These are phyloP conservation scores for Stenopsyche tienmushanensis DNA, from an alignment of 1,140 invertebrate species.

Conservation along the genomic window DNA sequence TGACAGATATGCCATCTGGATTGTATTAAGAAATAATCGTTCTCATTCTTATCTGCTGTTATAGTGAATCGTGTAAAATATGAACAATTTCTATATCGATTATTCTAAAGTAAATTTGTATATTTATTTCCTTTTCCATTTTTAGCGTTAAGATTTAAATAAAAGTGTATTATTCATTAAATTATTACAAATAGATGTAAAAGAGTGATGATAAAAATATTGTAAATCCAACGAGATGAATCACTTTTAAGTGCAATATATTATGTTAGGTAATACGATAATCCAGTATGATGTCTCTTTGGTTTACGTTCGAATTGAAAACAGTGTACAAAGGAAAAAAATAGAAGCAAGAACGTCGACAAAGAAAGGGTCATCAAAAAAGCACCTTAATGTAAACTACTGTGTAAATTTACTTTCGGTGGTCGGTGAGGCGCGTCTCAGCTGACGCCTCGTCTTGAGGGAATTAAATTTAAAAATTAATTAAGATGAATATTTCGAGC, in stretches of 20 bases:
- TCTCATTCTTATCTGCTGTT: too few species aligned
- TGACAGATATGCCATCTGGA: constrained; percentile 71
- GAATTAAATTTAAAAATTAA: neutral
- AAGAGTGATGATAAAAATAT: too few species aligned
- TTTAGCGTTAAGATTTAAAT: too few species aligned
- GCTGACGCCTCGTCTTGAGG: neutral
- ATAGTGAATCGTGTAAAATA: constrained; percentile 1
- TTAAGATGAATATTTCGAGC: neutral
- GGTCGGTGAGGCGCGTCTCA: neutral
- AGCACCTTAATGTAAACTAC: neutral
- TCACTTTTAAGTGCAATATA: constrained; percentile 9
- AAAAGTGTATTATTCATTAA: too few species aligned
- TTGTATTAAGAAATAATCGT: constrained; percentile 60
- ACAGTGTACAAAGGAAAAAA: too few species aligned
- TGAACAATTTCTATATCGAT: too few species aligned
- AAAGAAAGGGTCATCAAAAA: neutral
- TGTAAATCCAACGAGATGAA: neutral
- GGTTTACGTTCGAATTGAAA: too few species aligned
- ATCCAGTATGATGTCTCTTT: too few species aligned
- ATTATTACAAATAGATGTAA: too few species aligned
- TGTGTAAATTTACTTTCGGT: neutral
- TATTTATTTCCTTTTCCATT: too few species aligned
- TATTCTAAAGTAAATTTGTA: neutral
- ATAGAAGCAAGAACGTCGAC: too few species aligned
- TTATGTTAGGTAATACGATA: neutral